A percentile compares a stretch with the other conserved stretches of the same genome.
Conservation (phyloP, 2,888 invertebrate genomes). For the Plebejus anna region DNA sequence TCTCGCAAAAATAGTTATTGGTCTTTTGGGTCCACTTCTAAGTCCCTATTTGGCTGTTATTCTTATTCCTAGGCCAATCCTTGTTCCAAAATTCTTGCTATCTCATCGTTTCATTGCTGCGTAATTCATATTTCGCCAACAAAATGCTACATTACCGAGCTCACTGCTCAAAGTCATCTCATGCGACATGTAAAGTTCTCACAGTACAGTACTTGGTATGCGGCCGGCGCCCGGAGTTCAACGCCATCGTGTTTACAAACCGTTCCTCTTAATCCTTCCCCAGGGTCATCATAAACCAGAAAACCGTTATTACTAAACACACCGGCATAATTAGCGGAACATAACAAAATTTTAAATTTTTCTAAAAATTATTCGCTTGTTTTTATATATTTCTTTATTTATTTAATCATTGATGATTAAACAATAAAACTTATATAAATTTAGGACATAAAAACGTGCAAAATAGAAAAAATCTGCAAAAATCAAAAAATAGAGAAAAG, state of each 20-base stretch:
- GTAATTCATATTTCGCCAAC: background rate
- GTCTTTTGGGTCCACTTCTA: background rate
- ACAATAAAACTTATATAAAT: too few species aligned
- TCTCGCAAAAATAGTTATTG: background rate
- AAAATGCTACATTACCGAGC: background rate
- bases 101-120: background rate
- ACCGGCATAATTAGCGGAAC: too few species aligned
- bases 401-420: too few species aligned
- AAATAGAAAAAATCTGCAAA: too few species aligned
- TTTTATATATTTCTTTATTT: too few species aligned
- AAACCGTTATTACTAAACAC: background rate
- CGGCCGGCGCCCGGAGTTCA: slow-evolving; percentile 50
- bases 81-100: background rate
- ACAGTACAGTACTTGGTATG: slow-evolving; percentile 56
- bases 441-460: too few species aligned
- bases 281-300: slow-evolving; percentile 8
- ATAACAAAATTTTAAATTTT: too few species aligned
- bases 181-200: slow-evolving; percentile 40
- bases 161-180: background rate
- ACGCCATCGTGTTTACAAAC: slow-evolving; percentile 45
- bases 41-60: background rate
- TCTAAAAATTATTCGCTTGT: too few species aligned
- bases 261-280: slow-evolving; percentile 42
- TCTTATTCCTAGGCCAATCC: background rate
- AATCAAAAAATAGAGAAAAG: too few species aligned